Percentiles rank a stretch among this genome's conserved stretches.
Evolutionary conservation across 2,113 vertebrate genomes (phyloP).

Genomic region (Atlantisia rogersi): DNA sequence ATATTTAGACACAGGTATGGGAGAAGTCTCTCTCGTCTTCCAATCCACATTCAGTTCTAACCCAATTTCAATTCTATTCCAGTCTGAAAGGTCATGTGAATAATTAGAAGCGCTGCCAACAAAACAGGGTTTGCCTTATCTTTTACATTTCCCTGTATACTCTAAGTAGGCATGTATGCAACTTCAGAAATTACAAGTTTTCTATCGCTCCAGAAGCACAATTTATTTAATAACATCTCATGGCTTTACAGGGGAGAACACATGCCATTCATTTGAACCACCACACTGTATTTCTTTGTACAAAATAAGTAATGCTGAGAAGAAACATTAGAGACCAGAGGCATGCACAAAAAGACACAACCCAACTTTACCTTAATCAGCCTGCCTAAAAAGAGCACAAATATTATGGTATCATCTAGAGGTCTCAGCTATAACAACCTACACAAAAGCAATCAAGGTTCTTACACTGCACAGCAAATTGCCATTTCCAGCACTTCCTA

Average conservation of each 20-base stretch:
- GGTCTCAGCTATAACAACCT: neutral
- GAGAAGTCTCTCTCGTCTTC: neutral
- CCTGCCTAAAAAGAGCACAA: neutral
- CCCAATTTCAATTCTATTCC: neutral
- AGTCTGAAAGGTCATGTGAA: neutral
- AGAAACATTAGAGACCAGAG: neutral
- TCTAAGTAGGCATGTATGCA: neutral
- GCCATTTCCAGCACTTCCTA: neutral
- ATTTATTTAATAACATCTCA: conserved; percentile 14
- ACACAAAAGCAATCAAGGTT: neutral
- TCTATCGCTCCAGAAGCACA: neutral
- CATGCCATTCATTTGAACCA: conserved; percentile 29
- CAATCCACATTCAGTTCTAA: neutral
- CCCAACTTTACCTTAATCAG: neutral
- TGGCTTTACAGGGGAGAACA: conserved; percentile 1
- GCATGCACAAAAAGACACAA: neutral
- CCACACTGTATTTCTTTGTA: neutral
- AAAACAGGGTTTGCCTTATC: neutral
- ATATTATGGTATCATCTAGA: neutral
- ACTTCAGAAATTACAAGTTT: neutral
- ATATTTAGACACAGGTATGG: neutral
- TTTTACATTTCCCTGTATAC: neutral
- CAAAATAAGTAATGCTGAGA: neutral
- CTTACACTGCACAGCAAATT: neutral
- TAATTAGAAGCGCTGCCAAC: neutral